Percentiles rank a stretch among this genome's conserved stretches.
These are phyloP conservation scores for Leptoclinus maculatus DNA, from an alignment of 2,797 vertebrate species.

Conservation along the genomic window DNA sequence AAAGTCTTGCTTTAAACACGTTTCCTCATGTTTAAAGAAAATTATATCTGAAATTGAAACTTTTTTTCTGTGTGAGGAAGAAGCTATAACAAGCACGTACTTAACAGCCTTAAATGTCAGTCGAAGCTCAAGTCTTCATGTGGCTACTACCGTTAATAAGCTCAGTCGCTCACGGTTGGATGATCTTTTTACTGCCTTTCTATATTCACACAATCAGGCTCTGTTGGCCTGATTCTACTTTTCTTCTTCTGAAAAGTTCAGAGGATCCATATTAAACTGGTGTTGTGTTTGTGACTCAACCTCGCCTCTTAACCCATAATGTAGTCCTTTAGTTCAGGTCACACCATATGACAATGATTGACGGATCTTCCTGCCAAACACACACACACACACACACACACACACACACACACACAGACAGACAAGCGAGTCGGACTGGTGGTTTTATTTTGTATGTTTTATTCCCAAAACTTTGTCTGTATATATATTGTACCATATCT, in stretches of 20 bases:
- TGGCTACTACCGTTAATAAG: constrained; percentile 52
- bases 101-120: constrained; percentile 55
- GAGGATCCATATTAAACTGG: constrained; percentile 19
- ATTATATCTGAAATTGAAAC: constrained; percentile 24
- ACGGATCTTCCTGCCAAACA: neutral
- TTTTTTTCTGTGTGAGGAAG: constrained; percentile 31
- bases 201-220: constrained; percentile 35
- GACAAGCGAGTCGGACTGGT: no score
- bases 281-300: constrained; percentile 9
- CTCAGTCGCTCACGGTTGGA: constrained; percentile 34
- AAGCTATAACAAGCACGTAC: constrained; percentile 46
- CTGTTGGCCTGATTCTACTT: constrained; percentile 23
- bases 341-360: constrained; percentile 34
- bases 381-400: neutral
- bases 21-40: constrained; percentile 13
- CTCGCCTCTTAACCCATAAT: constrained; percentile 20
- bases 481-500: no score
- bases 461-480: no score
- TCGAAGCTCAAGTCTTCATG: constrained; percentile 27
- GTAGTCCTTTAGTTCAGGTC: constrained; percentile 27
- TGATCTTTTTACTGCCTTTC: constrained; percentile 37
- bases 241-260: constrained; percentile 28
- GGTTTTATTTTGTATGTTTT: no score
- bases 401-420: no score
- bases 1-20: constrained; percentile 8